Conservation (phyloP, 2,797 vertebrate species). For the Neosalanx taihuensis region DNA sequence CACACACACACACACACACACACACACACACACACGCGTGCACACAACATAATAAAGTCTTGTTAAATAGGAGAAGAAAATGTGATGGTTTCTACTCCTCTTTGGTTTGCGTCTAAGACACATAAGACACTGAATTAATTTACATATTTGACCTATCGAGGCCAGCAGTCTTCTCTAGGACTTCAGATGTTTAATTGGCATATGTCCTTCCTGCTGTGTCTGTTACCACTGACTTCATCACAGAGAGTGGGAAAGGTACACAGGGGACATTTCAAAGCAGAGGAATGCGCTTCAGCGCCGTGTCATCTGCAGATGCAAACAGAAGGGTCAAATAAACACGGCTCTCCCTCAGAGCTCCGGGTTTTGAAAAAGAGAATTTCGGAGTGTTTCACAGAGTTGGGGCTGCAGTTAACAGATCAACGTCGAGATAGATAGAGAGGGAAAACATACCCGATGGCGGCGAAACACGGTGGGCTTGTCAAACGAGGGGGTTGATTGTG, state of each 20-base stretch:
- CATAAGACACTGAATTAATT: slow-evolving; percentile 39
- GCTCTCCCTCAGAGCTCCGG: slow-evolving; percentile 12
- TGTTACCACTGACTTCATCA: slow-evolving; percentile 22
- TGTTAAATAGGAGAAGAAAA: not conserved
- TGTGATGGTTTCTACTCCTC: slow-evolving; percentile 15
- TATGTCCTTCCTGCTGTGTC: slow-evolving; percentile 13
- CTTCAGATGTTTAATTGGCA: slow-evolving; percentile 39
- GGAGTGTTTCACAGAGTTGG: slow-evolving; percentile 48
- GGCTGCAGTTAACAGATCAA: slow-evolving; percentile 52
- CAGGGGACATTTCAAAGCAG: slow-evolving; percentile 9
- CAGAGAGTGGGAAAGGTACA: not conserved
- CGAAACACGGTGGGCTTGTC: slow-evolving; percentile 56
- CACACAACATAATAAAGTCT: slow-evolving; percentile 1
- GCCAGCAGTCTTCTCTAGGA: slow-evolving; percentile 13
- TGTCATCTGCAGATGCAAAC: slow-evolving; percentile 13
- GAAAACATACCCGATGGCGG: slow-evolving; percentile 48
- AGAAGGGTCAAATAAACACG: slow-evolving; percentile 14
- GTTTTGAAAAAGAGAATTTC: slow-evolving; percentile 47
- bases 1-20: not conserved
- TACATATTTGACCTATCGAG: slow-evolving; percentile 25
- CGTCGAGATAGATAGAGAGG: slow-evolving; percentile 45
- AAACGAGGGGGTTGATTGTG: slow-evolving; percentile 60
- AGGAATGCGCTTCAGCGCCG: not conserved
- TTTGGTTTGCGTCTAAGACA: slow-evolving; percentile 34
- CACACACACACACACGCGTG: not conserved